Conservation (phyloP, 2,888 invertebrate genomes). For the Rhodophaea formosa region DNA sequence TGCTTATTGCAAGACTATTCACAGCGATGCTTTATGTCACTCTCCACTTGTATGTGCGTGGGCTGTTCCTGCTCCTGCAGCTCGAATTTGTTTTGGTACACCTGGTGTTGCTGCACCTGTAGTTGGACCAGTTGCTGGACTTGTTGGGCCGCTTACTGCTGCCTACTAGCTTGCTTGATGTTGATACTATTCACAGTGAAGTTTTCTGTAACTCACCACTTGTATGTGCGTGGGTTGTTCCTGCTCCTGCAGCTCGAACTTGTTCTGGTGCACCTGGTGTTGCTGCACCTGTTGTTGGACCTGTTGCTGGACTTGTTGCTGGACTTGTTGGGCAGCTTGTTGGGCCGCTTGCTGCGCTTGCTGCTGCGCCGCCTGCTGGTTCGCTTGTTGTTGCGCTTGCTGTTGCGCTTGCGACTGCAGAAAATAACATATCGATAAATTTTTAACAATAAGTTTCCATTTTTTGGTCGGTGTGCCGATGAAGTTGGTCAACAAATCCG, state of each 20-base stretch:
- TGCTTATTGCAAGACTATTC: no score
- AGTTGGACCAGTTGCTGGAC: no score
- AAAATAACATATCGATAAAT: conserved; percentile 17
- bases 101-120: conserved; percentile 31
- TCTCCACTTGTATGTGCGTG: conserved; percentile 75
- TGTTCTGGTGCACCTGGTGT: conserved; percentile 49
- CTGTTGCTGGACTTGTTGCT: conserved; percentile 49
- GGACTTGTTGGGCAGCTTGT: conserved; percentile 61
- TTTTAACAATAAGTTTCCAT: background rate
- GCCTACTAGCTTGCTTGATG: no score
- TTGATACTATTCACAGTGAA: background rate
- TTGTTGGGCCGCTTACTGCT: no score
- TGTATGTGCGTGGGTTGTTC: conserved; percentile 77
- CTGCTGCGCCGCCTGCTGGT: conserved; percentile 51
- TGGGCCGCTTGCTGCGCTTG: conserved; percentile 59
- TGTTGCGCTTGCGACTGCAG: conserved; percentile 54
- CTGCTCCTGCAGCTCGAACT: conserved; percentile 64
- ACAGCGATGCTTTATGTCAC: conserved; percentile 22
- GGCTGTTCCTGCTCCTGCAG: conserved; percentile 73
- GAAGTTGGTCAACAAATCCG: no score
- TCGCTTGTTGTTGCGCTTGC: conserved; percentile 44
- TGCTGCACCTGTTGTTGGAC: conserved; percentile 60
- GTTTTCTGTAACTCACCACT: conserved; percentile 52
- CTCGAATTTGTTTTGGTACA: conserved; percentile 60
- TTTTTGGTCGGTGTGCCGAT: no score